Evolutionary conservation across 2,888 invertebrate species (phyloP).

Genomic region (Alviniconcha strummeri): DNA sequence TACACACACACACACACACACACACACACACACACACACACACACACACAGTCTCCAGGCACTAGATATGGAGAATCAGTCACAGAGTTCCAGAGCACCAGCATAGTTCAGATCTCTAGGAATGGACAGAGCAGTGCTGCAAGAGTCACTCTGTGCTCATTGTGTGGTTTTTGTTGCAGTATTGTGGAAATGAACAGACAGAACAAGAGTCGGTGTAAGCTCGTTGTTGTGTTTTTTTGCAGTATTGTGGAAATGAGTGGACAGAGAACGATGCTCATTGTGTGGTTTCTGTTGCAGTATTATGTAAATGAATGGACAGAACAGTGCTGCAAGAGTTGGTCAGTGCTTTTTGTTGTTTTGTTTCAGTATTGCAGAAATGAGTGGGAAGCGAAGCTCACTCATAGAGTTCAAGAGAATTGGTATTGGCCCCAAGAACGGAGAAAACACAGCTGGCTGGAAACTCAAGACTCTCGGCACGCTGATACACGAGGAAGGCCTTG

Average conservation of each 20-base stretch:
- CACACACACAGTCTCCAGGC: too few relatives aligned
- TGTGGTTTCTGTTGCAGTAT: too few relatives aligned
- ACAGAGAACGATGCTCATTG: too few relatives aligned
- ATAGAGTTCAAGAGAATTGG: slow-evolving; percentile 56
- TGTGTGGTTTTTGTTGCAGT: background rate
- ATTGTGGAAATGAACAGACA: background rate
- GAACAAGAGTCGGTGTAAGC: background rate
- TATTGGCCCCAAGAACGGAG: slow-evolving; percentile 49
- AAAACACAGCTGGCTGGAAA: slow-evolving; percentile 59
- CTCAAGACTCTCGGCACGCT: slow-evolving; percentile 65
- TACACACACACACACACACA: too few relatives aligned
- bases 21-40: too few relatives aligned
- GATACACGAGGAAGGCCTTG: slow-evolving; percentile 64
- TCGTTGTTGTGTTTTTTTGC: slow-evolving; percentile 16
- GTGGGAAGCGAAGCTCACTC: slow-evolving; percentile 51
- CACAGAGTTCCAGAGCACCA: too few relatives aligned
- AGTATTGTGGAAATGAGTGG: too few relatives aligned
- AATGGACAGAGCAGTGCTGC: background rate
- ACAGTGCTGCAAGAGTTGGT: too few relatives aligned
- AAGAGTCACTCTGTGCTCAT: background rate
- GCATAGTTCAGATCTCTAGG: background rate
- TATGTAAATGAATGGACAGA: too few relatives aligned
- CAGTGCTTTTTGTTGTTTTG: background rate
- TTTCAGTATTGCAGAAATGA: slow-evolving; percentile 58
- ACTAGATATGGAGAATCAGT: too few relatives aligned